These are phyloP conservation scores for Drosophila recens DNA, from an alignment of 2,888 invertebrate species.

Conservation along the genomic window DNA sequence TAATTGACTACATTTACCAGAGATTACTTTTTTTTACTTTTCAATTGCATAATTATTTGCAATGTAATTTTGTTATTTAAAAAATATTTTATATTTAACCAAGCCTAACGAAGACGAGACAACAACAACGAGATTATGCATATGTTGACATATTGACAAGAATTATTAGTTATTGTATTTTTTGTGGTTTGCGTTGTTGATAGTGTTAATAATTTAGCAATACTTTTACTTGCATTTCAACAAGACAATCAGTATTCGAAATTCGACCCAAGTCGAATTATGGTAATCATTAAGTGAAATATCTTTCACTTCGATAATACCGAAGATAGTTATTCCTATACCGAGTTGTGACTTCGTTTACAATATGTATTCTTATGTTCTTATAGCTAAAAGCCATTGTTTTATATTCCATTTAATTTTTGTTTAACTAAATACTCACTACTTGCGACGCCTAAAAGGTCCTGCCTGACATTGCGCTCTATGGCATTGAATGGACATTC, in stretches of 20 bases:
- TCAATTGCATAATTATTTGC: conserved; percentile 53
- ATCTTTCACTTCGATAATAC: conserved; percentile 46
- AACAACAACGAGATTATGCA: conserved; percentile 67
- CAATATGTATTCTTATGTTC: conserved; percentile 34
- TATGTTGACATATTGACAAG: conserved; percentile 68
- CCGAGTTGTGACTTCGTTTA: conserved; percentile 43
- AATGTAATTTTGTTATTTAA: conserved; percentile 21
- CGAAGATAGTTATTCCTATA: conserved; percentile 42
- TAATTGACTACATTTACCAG: conserved; percentile 78
- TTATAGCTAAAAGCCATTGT: conserved; percentile 66
- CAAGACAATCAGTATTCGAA: conserved; percentile 35
- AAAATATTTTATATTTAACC: conserved; percentile 65
- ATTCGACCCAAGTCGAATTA: not conserved
- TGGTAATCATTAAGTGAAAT: conserved; percentile 21
- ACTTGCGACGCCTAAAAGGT: conserved; percentile 77
- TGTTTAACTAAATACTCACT: conserved; percentile 58
- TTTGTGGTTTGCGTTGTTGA: conserved; percentile 38
- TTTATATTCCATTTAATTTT: conserved; percentile 16
- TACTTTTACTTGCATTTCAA: conserved; percentile 46
- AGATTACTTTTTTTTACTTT: conserved; percentile 60
- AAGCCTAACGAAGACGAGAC: conserved; percentile 57
- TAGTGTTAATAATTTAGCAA: conserved; percentile 50
- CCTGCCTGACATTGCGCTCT: conserved; percentile 76
- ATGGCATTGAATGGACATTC: conserved; percentile 70
- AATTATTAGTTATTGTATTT: conserved; percentile 39